Evolutionary conservation across 2,113 vertebrate genomes (phyloP), one percentile per base, ranked within the genome.

Genomic region (Rostratula benghalensis): DNA sequence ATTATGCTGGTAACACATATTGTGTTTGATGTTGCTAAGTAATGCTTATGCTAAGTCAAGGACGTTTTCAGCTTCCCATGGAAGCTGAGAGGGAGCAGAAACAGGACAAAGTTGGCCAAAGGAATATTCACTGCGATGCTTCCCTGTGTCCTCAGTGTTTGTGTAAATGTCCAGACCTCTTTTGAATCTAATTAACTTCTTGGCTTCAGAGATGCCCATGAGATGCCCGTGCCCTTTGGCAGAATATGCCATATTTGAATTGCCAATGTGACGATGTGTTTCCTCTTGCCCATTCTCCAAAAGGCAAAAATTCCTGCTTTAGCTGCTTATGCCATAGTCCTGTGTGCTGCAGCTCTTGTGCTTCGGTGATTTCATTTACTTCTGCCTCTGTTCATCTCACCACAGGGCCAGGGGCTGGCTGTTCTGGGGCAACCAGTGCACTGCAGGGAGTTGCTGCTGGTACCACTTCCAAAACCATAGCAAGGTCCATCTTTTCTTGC

Each of bases 181-280:
- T 46, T 37, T 45, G 71, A 61, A 88, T 70, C 67, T 50, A 53
- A 77, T 77, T 59, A 80, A 16, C 17, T 61, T 48, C 63, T 37
- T 77, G 90, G 92, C 92, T 90, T 46, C 2, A 5, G 79, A 25
- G 67, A 3, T 77, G 54, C 46, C 46, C 46, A 21, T 46, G 79
- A 25, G 67, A 3, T 77, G 54, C 46, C 46, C 19, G 18, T 46
- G 46, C 27, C 76, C 91, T 88, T 59, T 86, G 88, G 92, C 92
- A 76, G 84, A 59, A 17, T 4, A 37, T 13, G 67, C 54, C 31
- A 0, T 0, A 0, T 37, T 70, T 20, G 82, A 54, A 30, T 21
- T 0, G 1, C 57, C 65, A 28, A 1, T 39, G 51, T 77, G 87
- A 61, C 43, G 57, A 35, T 9, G 4, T 28, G 0, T 64, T 46